A percentile compares a stretch with the other conserved stretches of the same genome.
phyloP scores from a whole-genome alignment of 2,888 invertebrate species.

The Drosophila meridionalis region DNA sequence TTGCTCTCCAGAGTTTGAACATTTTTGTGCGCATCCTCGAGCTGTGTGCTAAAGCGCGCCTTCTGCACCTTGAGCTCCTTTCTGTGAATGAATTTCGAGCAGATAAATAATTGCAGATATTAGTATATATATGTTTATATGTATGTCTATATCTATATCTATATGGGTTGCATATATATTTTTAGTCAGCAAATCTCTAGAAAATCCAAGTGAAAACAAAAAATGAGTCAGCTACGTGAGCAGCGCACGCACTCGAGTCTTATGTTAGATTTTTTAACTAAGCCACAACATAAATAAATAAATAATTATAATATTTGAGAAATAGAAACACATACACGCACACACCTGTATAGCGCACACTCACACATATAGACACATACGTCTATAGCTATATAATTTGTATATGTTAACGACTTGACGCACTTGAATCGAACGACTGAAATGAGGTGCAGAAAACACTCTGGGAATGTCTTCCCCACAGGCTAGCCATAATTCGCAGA shows the following conservation, averaged over 20 bases:
- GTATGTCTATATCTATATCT: not conserved
- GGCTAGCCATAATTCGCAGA: conserved; percentile 51
- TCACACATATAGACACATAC: conserved; percentile 20
- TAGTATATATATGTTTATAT: conserved; percentile 1
- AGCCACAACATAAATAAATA: conserved; percentile 25
- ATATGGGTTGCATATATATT: conserved; percentile 18
- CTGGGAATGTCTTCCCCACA: conserved; percentile 51
- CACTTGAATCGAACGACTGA: conserved; percentile 55
- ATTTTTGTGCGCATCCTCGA: conserved; percentile 84
- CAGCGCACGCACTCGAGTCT: conserved; percentile 52
- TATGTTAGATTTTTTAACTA: conserved; percentile 25
- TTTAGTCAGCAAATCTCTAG: conserved; percentile 55
- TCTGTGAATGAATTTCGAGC: conserved; percentile 57
- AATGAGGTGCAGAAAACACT: conserved; percentile 63
- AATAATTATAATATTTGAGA: conserved; percentile 21
- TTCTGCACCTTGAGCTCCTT: conserved; percentile 84
- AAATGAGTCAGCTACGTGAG: conserved; percentile 64
- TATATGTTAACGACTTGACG: conserved; percentile 57
- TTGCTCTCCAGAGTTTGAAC: conserved; percentile 82
- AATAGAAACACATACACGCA: not conserved
- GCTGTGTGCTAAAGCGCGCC: conserved; percentile 82
- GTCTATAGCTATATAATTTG: conserved; percentile 7
- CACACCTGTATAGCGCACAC: conserved; percentile 25
- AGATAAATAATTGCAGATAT: conserved; percentile 30
- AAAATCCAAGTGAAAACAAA: conserved; percentile 51